Evolutionary conservation across 2,888 invertebrate genomes (phyloP), one percentile per base, ranked within the genome.

Genomic region (Spodoptera picta): DNA sequence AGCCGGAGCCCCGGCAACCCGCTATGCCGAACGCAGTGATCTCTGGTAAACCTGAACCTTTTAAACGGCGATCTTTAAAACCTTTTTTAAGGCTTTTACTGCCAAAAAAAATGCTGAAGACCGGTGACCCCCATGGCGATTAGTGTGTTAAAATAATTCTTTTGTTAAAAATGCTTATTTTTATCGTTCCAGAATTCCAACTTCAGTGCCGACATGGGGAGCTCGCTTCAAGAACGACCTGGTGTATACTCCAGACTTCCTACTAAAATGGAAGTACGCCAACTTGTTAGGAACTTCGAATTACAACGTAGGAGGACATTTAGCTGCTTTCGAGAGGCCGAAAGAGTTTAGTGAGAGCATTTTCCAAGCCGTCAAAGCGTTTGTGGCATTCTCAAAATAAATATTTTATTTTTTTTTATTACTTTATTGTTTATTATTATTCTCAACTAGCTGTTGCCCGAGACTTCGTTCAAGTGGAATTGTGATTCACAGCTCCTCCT

Each of bases 241-340:
- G 1, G 60, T 94, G 11, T 95, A 95, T 43, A 87, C 92, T 10
- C 95, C 97, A 0, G 96, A 97, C 69, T 95, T 94, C 62, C 86
- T 97, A 2, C 81, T 97, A 0, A 91, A 93, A 42, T 94, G 95
- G 69, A 96, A 95, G 83, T 97, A 94, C 80, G 87, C 88, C 4
- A 97, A 97, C 81, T 81, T 98, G 3, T 91, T 97, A 4, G 97
- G 96, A 6, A 95, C 95, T 55, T 96, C 95, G 0, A 95, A 96
- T 56, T 89, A 96, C 65, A 89, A 95, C 0, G 87, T 95, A 0
- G 98, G 98, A 0, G 99, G 99, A 0, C 98, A 98, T 88, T 99
- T 98, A 88, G 96, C 97, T 0, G 98, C 98, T 0, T 95, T 98
- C 52, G 98, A 99, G 88, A 95, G 96, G 68, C 98, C 98, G 0